These are phyloP conservation scores for Chelonoidis abingdonii DNA, from an alignment of 2,113 vertebrate genomes.

Conservation along the genomic window DNA sequence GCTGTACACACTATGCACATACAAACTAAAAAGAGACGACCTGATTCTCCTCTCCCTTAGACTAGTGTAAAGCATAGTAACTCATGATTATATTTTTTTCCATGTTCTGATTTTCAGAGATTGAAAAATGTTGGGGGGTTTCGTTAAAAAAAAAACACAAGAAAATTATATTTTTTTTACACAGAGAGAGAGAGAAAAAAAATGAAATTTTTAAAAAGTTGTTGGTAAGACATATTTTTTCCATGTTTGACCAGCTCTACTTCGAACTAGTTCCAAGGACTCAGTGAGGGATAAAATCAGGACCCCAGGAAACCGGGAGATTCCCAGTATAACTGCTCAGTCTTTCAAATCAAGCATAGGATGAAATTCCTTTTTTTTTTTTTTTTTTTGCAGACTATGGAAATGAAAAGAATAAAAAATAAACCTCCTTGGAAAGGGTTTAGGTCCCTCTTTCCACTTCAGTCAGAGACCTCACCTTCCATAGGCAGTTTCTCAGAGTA, in stretches of 20 bases:
- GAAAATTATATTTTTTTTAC: not conserved
- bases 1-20: not conserved
- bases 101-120: conserved; percentile 22
- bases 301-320: conserved; percentile 26
- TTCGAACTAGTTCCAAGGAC: not conserved
- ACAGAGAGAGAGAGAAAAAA: too few relatives aligned
- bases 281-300: not conserved
- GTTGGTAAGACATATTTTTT: not conserved
- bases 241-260: not conserved
- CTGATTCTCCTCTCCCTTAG: not conserved
- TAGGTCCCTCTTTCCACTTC: conserved; percentile 19
- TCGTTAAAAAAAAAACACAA: conserved; percentile 40
- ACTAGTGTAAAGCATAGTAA: accelerated
- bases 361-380: not conserved
- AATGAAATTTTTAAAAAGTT: not conserved
- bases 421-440: conserved; percentile 28
- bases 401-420: conserved; percentile 31
- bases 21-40: not conserved
- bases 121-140: not conserved
- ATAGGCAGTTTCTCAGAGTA: not conserved
- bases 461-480: conserved; percentile 4
- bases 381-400: not conserved
- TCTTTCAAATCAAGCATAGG: not conserved
- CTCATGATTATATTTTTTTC: not conserved
- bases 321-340: not conserved